Base-by-base conservation (phyloP, 1,140 invertebrate species). In the Hermetia illucens region DNA sequence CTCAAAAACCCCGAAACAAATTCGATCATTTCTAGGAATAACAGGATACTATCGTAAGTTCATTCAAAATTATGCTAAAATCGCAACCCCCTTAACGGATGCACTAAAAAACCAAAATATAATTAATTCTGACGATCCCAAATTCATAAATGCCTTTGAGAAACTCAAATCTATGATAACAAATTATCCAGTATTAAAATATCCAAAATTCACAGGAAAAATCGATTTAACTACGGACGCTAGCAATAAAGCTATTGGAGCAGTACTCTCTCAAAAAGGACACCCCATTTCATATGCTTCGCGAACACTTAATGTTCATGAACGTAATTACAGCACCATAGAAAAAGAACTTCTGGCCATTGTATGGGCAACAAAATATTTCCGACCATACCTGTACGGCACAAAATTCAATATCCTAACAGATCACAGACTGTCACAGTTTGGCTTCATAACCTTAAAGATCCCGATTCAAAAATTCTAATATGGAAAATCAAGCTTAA, bases 391-490 rank as follows among this genome's bases (percentile, higher is more conserved):
- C 44, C 38, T 71, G 3, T 58, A 53, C 40, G 60, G 58, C 22
- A 52, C 38, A 38, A 48, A 58, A 45, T 62, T 63, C 40, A 53
- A 31, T 15, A 58, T 69, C 2, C 30, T 56, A 13, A 70, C 66
- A 0, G 69, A 73, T 43, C 67, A 71, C 37, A 55, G 55, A 44
- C 58, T 61, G 2, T 47, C 70, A 25, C 34, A 40, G 45, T 37
- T 19, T 71, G 60, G 57, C 40, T 70, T 3, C 17, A 20, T 19
- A 47, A 41, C 13, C 42, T 62, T 2, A 70, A 65, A 47, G 59
- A 69, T 29, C 55, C 61, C 4, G 54, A 47, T 10, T 57, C 55
- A 29, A 41, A 61, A 44, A 40, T 72, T 63, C 21, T 72, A 68
- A 68, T 33, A 57, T 24, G 19, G 70, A 15, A 49, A 58, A 43